Percentiles rank a stretch among this genome's conserved stretches.
These are phyloP conservation scores for Syngnathus typhle DNA, from an alignment of 2,113 vertebrate species.

Conservation along the genomic window DNA sequence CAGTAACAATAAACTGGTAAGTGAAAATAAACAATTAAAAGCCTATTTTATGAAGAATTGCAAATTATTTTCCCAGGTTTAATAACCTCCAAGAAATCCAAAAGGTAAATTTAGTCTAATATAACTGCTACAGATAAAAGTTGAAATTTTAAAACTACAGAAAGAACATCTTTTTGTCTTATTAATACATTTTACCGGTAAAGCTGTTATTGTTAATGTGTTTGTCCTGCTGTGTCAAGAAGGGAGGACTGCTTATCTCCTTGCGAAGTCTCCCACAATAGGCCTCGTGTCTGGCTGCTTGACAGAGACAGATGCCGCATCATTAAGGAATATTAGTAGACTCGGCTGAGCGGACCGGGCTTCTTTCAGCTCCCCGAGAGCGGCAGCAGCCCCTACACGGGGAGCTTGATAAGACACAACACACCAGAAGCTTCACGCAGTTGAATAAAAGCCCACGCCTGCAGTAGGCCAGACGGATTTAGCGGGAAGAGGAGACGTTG, in stretches of 20 bases:
- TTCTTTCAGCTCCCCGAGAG: conserved; percentile 56
- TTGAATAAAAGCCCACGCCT: conserved; percentile 36
- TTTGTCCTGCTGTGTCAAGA: conserved; percentile 50
- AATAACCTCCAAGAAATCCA: too few relatives aligned
- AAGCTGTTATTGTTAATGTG: conserved; percentile 34
- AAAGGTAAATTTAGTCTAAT: neutral
- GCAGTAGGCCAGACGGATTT: conserved; percentile 31
- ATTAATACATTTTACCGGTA: conserved; percentile 36
- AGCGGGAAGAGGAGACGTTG: conserved; percentile 17
- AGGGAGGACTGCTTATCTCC: conserved; percentile 65
- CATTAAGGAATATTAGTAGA: conserved; percentile 78
- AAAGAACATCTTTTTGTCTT: neutral
- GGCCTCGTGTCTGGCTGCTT: conserved; percentile 51
- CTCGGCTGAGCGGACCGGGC: conserved; percentile 60
- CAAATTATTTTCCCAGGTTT: too few relatives aligned
- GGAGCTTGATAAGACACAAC: conserved; percentile 50
- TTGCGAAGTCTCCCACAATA: conserved; percentile 62
- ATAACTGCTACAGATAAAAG: too few relatives aligned
- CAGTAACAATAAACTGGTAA: too few relatives aligned
- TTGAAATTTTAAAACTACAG: too few relatives aligned
- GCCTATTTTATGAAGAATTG: too few relatives aligned
- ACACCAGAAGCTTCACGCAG: conserved; percentile 35
- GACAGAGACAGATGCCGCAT: conserved; percentile 76
- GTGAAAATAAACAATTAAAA: too few relatives aligned
- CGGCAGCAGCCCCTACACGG: conserved; percentile 34